Evolutionary conservation across 2,113 vertebrate species (phyloP).

Genomic region (Oryzias celebensis): DNA sequence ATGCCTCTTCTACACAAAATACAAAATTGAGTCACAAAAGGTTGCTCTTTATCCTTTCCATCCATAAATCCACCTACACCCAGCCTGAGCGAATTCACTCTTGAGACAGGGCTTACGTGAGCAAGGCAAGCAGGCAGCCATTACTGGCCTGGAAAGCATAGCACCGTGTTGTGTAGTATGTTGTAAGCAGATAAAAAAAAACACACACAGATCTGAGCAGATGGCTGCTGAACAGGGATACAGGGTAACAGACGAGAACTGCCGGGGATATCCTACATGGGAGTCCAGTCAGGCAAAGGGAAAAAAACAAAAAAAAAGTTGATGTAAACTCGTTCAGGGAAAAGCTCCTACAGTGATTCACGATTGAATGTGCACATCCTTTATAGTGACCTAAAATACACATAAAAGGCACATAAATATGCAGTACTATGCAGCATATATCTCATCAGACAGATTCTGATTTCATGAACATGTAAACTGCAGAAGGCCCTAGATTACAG

Average conservation of each 20-base stretch:
- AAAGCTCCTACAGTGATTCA: conserved; percentile 40
- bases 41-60: conserved; percentile 46
- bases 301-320: conserved; percentile 23
- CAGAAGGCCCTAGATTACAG: conserved; percentile 58
- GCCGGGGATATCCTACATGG: conserved; percentile 68
- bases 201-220: conserved; percentile 65
- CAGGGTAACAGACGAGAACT: conserved; percentile 64
- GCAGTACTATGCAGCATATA: conserved; percentile 23
- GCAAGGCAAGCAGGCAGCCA: conserved; percentile 50
- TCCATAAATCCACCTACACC: conserved; percentile 69
- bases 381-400: conserved; percentile 33
- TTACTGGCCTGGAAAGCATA: conserved; percentile 61
- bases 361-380: conserved; percentile 48
- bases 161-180: conserved; percentile 52
- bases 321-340: conserved; percentile 23
- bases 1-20: conserved; percentile 44
- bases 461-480: conserved; percentile 49
- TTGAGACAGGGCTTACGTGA: conserved; percentile 70
- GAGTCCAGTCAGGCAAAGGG: conserved; percentile 57
- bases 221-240: conserved; percentile 65
- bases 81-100: conserved; percentile 64
- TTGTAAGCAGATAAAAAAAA: conserved; percentile 59
- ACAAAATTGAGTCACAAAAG: conserved; percentile 62
- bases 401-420: conserved; percentile 33
- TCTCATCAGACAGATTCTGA: conserved; percentile 41